These are phyloP conservation scores for Phalacrocorax carbo DNA, from an alignment of 2,113 vertebrate species.

Conservation along the genomic window DNA sequence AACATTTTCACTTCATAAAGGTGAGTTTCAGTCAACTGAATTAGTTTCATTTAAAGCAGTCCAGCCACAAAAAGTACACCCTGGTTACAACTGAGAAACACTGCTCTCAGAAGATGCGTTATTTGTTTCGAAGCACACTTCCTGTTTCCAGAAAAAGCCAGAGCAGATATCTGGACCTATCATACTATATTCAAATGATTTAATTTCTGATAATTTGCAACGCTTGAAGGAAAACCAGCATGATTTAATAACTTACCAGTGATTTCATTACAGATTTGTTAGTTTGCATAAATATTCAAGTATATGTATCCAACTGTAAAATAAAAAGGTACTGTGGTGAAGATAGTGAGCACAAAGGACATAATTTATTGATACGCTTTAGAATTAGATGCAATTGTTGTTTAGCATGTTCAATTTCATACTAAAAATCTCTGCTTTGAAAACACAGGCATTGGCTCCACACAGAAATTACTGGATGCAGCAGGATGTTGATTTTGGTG, in stretches of 20 bases:
- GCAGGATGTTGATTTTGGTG: neutral
- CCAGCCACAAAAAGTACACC: neutral
- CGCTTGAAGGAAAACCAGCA: neutral
- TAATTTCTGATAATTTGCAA: neutral
- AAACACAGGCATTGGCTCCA: neutral
- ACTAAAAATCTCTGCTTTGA: neutral
- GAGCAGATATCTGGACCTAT: neutral
- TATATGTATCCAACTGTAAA: constrained; percentile 11
- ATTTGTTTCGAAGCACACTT: neutral
- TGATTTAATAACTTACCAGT: neutral
- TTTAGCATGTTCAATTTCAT: neutral
- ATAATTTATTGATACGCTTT: neutral
- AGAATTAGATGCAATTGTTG: neutral
- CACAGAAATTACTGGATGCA: neutral
- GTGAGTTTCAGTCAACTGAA: neutral
- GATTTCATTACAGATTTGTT: constrained; percentile 5
- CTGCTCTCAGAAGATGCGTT: neutral
- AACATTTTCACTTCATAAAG: neutral
- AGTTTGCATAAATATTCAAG: neutral
- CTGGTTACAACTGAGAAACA: neutral
- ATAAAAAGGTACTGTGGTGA: neutral
- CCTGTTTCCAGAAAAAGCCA: neutral
- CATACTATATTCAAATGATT: neutral
- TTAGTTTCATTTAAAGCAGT: neutral
- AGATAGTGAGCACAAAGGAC: neutral